phyloP scores from a whole-genome alignment of 2,888 invertebrate genomes.

The Harmothoe impar region DNA sequence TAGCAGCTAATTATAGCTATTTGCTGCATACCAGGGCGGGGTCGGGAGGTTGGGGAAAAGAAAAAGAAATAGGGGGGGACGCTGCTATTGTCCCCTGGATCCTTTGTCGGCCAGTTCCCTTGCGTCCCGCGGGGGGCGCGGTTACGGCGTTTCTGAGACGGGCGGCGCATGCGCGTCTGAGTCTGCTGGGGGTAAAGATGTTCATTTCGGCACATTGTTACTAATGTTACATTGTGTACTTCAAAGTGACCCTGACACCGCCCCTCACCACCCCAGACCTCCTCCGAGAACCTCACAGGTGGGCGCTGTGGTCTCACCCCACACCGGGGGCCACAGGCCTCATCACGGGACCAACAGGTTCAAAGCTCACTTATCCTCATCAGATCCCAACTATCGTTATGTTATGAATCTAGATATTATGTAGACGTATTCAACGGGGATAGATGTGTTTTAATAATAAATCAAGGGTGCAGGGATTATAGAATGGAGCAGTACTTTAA shows the following conservation, averaged over 20 bases:
- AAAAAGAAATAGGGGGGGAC: background rate
- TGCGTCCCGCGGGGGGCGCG: background rate
- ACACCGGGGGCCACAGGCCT: background rate
- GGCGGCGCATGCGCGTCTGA: background rate
- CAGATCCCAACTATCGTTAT: too few relatives aligned
- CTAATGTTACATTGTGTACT: background rate
- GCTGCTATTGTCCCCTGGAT: background rate
- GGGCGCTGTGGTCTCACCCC: too few relatives aligned
- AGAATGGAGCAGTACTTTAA: too few relatives aligned
- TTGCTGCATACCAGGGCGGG: background rate
- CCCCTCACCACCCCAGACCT: background rate
- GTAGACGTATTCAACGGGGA: too few relatives aligned
- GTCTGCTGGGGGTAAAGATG: background rate
- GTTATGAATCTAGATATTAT: too few relatives aligned
- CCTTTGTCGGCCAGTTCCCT: background rate
- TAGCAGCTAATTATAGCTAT: background rate
- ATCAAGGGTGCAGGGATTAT: too few relatives aligned
- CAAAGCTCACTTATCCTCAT: too few relatives aligned
- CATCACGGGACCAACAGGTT: too few relatives aligned
- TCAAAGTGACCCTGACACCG: background rate
- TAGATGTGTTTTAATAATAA: too few relatives aligned
- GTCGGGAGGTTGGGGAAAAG: background rate
- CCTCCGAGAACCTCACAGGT: background rate
- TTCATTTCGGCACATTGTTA: background rate
- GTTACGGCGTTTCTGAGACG: background rate